Evolutionary conservation across 2,888 invertebrate species (phyloP).

Genomic region (Drosophila phalerata): DNA sequence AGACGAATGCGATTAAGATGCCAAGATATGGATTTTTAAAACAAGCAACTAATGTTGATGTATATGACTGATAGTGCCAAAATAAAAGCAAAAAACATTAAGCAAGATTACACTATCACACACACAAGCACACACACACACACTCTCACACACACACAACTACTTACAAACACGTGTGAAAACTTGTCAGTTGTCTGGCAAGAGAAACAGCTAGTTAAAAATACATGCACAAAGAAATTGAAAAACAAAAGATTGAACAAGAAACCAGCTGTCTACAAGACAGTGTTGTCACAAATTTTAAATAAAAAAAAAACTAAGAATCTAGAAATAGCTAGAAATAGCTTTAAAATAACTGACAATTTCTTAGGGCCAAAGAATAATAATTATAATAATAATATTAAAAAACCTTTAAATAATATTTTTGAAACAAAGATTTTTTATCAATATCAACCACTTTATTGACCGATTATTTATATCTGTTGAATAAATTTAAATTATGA

Average conservation of each 20-base stretch:
- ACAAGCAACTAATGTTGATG: slow-evolving; percentile 24
- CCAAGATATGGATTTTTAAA: slow-evolving; percentile 38
- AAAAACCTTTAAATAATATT: too few relatives aligned
- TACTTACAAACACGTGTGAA: slow-evolving; percentile 18
- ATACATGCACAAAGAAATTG: slow-evolving; percentile 59
- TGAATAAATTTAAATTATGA: too few relatives aligned
- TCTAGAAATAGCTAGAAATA: too few relatives aligned
- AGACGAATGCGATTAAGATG: slow-evolving; percentile 44
- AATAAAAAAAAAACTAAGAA: neutral
- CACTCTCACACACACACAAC: neutral
- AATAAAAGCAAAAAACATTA: too few relatives aligned
- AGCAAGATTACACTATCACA: slow-evolving; percentile 51
- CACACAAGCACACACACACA: slow-evolving; percentile 4
- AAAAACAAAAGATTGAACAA: slow-evolving; percentile 12
- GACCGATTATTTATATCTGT: too few relatives aligned
- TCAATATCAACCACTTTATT: too few relatives aligned
- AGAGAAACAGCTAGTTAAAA: slow-evolving; percentile 68
- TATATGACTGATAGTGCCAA: slow-evolving; percentile 42
- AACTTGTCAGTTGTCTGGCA: slow-evolving; percentile 57
- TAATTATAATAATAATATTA: too few relatives aligned
- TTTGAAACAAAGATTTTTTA: too few relatives aligned
- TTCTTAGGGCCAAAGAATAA: too few relatives aligned
- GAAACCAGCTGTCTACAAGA: slow-evolving; percentile 41
- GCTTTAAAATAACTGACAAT: neutral
- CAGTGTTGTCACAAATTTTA: neutral